Percentiles rank a stretch among this genome's conserved stretches.
Evolutionary conservation across 1,140 invertebrate species (phyloP).

Genomic region (Manduca sexta): DNA sequence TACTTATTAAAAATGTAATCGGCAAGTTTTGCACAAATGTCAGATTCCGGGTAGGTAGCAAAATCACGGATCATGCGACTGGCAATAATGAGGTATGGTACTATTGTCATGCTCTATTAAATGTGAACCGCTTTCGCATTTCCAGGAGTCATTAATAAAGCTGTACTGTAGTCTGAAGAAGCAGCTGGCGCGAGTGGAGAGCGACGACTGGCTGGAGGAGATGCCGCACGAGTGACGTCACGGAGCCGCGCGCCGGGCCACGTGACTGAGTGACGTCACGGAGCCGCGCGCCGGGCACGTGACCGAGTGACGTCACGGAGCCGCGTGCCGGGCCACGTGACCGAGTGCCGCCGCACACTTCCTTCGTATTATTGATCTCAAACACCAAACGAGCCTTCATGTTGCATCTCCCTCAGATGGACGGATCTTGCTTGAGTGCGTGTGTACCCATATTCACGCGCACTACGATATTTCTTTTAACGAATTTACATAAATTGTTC

Average conservation of each 20-base stretch:
- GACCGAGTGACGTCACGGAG: conserved; percentile 3
- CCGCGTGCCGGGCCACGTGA: neutral
- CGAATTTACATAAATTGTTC: neutral
- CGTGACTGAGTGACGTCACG: neutral
- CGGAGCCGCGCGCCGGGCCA: neutral
- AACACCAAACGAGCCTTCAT: conserved; percentile 38
- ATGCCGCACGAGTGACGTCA: conserved; percentile 59
- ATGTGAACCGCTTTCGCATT: conserved; percentile 18
- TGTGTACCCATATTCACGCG: too few relatives aligned
- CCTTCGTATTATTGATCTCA: conserved; percentile 52
- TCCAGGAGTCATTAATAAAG: conserved; percentile 75
- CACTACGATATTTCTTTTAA: neutral
- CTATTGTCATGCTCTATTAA: too few relatives aligned
- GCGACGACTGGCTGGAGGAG: conserved; percentile 61
- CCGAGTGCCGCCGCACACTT: neutral
- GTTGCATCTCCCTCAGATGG: too few relatives aligned
- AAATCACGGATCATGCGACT: too few relatives aligned
- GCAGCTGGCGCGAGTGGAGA: conserved; percentile 67
- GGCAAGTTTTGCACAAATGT: too few relatives aligned
- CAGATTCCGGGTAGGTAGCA: too few relatives aligned
- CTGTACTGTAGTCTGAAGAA: conserved; percentile 77
- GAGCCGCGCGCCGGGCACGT: neutral
- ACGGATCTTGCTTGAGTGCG: too few relatives aligned
- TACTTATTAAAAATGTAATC: too few relatives aligned
- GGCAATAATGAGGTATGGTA: too few relatives aligned